Base-by-base conservation (phyloP, 2,113 vertebrate genomes). In the Cnemophilus loriae region DNA sequence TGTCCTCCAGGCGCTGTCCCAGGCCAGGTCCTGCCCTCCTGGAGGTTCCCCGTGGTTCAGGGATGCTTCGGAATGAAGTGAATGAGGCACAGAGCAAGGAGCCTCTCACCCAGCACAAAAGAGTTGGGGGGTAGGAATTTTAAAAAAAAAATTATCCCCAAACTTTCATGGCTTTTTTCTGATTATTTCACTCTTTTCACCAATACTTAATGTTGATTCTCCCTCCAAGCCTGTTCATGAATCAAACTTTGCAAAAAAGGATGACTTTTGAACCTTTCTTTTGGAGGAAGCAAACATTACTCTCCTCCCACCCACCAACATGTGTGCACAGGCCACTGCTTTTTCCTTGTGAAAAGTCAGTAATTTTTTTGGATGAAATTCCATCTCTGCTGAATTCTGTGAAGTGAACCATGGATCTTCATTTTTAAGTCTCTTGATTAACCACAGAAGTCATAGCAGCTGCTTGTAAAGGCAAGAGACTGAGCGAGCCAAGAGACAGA, bases 41-140 rank as follows among this genome's bases (percentile, higher is more conserved):
- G 4, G 13, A 42, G 7, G 3, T 10, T 82, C 24, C 35, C 21
- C 1, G 0, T 1, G 4, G 4, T 10, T 39, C 46, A 47, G 11
- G 11, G 84, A 12, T 37, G 32, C 50, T 92, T 22, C 0, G 0
- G 49, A 27, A 37, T 9, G 26, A 24, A 27, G 28, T 4, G 26
- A 27, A 9, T 4, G 26, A 37, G 42, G 20, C 60, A 30, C 11
- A 33, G 55, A 59, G 71, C 30, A 55, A 11, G 0, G 33, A 84
- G 23, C 44, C 13, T 17, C 85, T 50, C 4, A 7, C 23, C 9
- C 56, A 50, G 27, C 15, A 42, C 39, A 46, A 14, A 61, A 16
- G 35, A 30, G 15, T 5, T 3, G 5, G 6, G 3, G 21, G 3
- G 4, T 55, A 33, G 52, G 47, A 63, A 81, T 44, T 50, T 1